A percentile compares a stretch with the other conserved stretches of the same genome.
Conservation (phyloP, 2,797 vertebrate species). For the Coregonus sp. region DNA sequence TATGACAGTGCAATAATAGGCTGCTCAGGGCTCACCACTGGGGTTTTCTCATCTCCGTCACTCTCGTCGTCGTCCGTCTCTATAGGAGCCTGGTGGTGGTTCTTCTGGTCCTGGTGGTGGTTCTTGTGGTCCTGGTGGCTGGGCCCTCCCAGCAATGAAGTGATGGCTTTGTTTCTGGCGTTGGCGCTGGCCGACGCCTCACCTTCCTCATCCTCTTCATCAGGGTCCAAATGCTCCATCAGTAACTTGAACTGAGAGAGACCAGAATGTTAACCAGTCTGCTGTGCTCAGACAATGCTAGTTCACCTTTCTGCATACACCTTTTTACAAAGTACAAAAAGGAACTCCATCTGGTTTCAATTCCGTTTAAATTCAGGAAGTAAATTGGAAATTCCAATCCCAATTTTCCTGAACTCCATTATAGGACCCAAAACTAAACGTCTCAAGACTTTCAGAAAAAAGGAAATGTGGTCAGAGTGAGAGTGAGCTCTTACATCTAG, state of each 20-base stretch:
- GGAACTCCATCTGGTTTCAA: neutral
- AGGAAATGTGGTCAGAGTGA: neutral
- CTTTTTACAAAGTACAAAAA: neutral
- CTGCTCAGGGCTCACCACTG: constrained; percentile 81
- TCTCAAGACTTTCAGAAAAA: neutral
- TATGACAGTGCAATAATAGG: neutral
- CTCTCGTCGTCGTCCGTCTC: constrained; percentile 93
- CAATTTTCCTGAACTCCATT: neutral
- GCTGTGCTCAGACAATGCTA: neutral
- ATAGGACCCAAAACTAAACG: neutral
- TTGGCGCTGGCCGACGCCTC: constrained; percentile 91
- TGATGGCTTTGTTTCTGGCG: constrained; percentile 97
- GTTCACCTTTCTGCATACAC: neutral
- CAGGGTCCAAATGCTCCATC: constrained; percentile 97
- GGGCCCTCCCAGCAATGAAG: constrained; percentile 87
- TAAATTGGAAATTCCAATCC: neutral
- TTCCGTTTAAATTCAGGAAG: neutral
- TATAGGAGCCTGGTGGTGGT: constrained; percentile 73
- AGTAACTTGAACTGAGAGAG: constrained; percentile 90
- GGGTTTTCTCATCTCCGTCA: constrained; percentile 87
- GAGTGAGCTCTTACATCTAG: constrained; percentile 84
- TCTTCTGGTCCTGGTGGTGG: constrained; percentile 20
- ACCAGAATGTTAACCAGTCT: constrained; percentile 6
- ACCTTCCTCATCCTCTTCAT: constrained; percentile 95
- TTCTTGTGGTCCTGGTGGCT: constrained; percentile 69